These are phyloP conservation scores for Lepidocyrtinus sp. DNA, from an alignment of 2,888 invertebrate genomes.

Conservation along the genomic window DNA sequence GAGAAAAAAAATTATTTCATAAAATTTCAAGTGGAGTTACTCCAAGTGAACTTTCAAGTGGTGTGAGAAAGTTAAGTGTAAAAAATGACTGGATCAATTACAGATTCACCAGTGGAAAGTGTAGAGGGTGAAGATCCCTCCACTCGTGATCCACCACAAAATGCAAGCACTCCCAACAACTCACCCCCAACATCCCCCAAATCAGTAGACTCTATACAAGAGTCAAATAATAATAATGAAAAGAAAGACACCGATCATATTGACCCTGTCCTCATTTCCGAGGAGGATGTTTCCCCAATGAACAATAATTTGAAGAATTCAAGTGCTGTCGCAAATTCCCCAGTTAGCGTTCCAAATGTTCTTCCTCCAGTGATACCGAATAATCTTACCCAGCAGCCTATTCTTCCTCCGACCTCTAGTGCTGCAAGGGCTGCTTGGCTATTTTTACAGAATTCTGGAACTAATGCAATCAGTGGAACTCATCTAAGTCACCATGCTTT, in stretches of 20 bases:
- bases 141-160: background rate
- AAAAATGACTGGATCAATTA: slow-evolving; percentile 15
- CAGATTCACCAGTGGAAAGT: background rate
- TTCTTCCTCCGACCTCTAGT: slow-evolving; percentile 21
- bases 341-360: background rate
- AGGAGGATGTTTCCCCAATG: background rate
- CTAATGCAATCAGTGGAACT: slow-evolving; percentile 4
- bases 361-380: background rate
- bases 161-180: background rate
- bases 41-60: background rate
- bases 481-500: slow-evolving; percentile 6
- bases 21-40: background rate
- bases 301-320: background rate
- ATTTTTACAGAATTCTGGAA: slow-evolving; percentile 40
- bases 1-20: too few species aligned
- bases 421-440: slow-evolving; percentile 46
- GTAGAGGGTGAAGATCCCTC: background rate
- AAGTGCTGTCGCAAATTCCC: background rate
- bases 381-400: background rate
- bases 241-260: slow-evolving; percentile 15
- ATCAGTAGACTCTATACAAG: slow-evolving; percentile 7
- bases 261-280: background rate
- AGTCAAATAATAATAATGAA: slow-evolving; percentile 27
- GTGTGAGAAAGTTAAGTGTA: background rate
- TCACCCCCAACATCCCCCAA: background rate